phyloP scores from a whole-genome alignment of 1,140 invertebrate genomes.

The Phthorimaea operculella region DNA sequence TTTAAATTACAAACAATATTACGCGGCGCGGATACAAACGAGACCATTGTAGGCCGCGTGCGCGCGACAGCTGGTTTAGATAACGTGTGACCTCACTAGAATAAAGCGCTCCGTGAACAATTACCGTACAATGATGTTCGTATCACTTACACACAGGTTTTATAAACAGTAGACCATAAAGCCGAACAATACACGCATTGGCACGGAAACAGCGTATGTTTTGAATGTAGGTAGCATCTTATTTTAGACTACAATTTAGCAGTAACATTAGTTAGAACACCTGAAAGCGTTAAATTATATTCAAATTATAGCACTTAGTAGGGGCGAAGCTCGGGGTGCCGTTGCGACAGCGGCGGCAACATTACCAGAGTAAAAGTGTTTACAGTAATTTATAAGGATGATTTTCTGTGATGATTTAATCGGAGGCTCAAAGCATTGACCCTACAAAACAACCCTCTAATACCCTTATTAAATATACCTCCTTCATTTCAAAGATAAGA shows the following conservation, averaged over 20 bases:
- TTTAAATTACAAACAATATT: constrained; percentile 66
- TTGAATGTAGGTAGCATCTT: too few species aligned
- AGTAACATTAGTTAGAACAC: constrained; percentile 9
- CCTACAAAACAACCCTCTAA: constrained; percentile 13
- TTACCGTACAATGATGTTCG: constrained; percentile 38
- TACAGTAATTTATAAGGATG: constrained; percentile 29
- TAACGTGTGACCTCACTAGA: constrained; percentile 60
- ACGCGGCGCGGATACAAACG: constrained; percentile 57
- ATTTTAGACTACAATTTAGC: too few species aligned
- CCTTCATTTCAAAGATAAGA: neutral
- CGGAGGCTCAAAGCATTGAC: constrained; percentile 31
- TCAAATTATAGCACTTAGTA: constrained; percentile 22
- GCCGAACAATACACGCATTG: too few species aligned
- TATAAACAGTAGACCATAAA: constrained; percentile 5
- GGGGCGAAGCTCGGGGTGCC: constrained; percentile 12
- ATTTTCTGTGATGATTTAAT: constrained; percentile 42
- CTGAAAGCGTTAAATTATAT: constrained; percentile 18
- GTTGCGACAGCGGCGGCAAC: neutral
- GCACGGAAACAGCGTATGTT: too few species aligned
- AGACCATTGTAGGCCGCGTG: constrained; percentile 59
- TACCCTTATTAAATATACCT: neutral
- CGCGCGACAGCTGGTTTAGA: constrained; percentile 62
- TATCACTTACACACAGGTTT: constrained; percentile 19
- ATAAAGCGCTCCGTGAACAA: constrained; percentile 48
- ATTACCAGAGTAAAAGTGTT: neutral